Evolutionary conservation across 2,888 invertebrate genomes (phyloP).

Genomic region (Onchidella celtica): DNA sequence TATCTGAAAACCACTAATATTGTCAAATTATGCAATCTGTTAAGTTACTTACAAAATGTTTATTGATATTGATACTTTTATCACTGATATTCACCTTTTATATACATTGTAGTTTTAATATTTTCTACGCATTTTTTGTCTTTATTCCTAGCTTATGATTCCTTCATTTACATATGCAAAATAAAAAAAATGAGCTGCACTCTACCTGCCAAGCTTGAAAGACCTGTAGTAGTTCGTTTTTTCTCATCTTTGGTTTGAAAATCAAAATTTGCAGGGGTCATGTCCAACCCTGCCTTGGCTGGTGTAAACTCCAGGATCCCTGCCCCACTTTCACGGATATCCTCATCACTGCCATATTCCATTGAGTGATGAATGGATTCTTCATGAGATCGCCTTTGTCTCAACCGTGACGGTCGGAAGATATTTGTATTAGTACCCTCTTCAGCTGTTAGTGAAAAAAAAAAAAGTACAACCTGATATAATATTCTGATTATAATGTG

Average conservation of each 20-base stretch:
- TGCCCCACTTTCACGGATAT: conserved; percentile 78
- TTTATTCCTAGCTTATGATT: too few relatives aligned
- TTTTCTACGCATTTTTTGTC: too few relatives aligned
- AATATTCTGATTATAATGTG: not conserved
- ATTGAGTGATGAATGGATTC: conserved; percentile 65
- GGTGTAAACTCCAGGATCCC: conserved; percentile 89
- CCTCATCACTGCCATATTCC: conserved; percentile 76
- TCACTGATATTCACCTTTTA: too few relatives aligned
- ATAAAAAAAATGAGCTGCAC: too few relatives aligned
- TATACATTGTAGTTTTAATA: too few relatives aligned
- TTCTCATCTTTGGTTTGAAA: conserved; percentile 67
- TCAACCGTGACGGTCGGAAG: conserved; percentile 62
- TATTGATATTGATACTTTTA: too few relatives aligned
- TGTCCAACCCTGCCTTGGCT: conserved; percentile 92
- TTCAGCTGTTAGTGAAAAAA: conserved; percentile 21
- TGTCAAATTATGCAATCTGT: too few relatives aligned
- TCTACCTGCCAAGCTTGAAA: conserved; percentile 72
- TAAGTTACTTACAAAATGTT: too few relatives aligned
- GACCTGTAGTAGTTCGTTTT: conserved; percentile 64
- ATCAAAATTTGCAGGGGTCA: conserved; percentile 91
- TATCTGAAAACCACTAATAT: too few relatives aligned
- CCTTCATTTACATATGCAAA: too few relatives aligned
- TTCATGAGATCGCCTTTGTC: conserved; percentile 72
- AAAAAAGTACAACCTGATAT: not conserved
- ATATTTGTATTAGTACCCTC: conserved; percentile 50